Percentiles rank a stretch among this genome's conserved stretches.
phyloP scores from a whole-genome alignment of 2,888 invertebrate species.

The Lasius platythorax region DNA sequence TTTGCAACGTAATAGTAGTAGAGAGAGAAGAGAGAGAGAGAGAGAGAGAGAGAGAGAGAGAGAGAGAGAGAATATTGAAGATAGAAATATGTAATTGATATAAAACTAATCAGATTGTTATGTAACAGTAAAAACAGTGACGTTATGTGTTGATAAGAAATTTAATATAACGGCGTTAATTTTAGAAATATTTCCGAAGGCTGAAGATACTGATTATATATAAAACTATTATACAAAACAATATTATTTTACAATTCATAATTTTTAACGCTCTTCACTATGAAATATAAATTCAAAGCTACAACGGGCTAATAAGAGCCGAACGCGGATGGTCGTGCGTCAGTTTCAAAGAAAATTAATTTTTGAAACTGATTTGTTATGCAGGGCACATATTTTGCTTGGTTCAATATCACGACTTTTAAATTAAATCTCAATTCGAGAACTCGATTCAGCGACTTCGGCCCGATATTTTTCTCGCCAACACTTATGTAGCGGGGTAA shows the following conservation, averaged over 20 bases:
- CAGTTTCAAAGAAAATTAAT: not conserved
- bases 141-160: not conserved
- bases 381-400: too few species aligned
- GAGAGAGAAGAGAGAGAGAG: not conserved
- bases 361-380: not conserved
- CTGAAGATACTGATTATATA: constrained; percentile 3
- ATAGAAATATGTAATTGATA: not conserved
- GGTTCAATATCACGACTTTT: too few species aligned
- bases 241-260: not conserved
- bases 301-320: too few species aligned
- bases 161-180: constrained; percentile 4
- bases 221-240: not conserved
- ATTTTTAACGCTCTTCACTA: too few species aligned
- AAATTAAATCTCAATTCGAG: too few species aligned
- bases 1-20: not conserved
- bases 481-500: too few species aligned
- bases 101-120: not conserved
- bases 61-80: not conserved
- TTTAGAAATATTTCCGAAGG: constrained; percentile 14
- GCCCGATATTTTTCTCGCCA: too few species aligned
- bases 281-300: too few species aligned
- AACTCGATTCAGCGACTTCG: too few species aligned
- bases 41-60: too few species aligned
- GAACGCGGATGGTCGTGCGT: too few species aligned
- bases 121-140: not conserved